A percentile compares a stretch with the other conserved stretches of the same genome.
Conservation (phyloP, 2,113 vertebrate genomes). For the Nesogale talazaci region DNA sequence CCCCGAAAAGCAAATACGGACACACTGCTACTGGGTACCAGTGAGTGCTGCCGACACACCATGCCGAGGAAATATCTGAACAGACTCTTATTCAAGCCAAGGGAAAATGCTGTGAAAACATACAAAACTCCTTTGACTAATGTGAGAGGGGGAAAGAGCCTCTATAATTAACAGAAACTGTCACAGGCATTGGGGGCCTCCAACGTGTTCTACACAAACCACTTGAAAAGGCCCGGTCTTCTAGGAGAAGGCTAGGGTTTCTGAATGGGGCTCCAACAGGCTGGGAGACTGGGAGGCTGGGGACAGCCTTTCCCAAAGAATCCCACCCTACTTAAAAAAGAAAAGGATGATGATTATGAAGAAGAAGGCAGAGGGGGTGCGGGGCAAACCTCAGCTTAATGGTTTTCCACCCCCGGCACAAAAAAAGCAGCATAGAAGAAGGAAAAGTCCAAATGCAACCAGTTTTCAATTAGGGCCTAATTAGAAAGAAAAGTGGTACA, state of each 20-base stretch:
- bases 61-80: conserved; percentile 86
- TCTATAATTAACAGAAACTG: conserved; percentile 93
- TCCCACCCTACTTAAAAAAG: conserved; percentile 85
- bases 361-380: too few relatives aligned
- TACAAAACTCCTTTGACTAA: conserved; percentile 92
- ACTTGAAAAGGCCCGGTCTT: conserved; percentile 89
- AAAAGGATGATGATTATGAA: too few relatives aligned
- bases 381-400: conserved; percentile 90
- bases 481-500: conserved; percentile 88
- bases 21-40: conserved; percentile 75
- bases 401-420: conserved; percentile 88
- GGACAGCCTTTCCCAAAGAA: conserved; percentile 89
- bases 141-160: conserved; percentile 89
- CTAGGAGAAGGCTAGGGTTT: conserved; percentile 87
- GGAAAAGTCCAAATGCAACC: conserved; percentile 85
- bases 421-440: conserved; percentile 85
- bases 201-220: conserved; percentile 88
- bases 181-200: conserved; percentile 90
- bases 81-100: conserved; percentile 90
- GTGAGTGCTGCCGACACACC: conserved; percentile 73
- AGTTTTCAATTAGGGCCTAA: conserved; percentile 90
- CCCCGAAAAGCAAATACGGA: conserved; percentile 77
- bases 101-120: conserved; percentile 90
- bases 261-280: conserved; percentile 79
- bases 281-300: conserved; percentile 76